Evolutionary conservation across 2,113 vertebrate genomes (phyloP).

Genomic region (Callospermophilus lateralis): DNA sequence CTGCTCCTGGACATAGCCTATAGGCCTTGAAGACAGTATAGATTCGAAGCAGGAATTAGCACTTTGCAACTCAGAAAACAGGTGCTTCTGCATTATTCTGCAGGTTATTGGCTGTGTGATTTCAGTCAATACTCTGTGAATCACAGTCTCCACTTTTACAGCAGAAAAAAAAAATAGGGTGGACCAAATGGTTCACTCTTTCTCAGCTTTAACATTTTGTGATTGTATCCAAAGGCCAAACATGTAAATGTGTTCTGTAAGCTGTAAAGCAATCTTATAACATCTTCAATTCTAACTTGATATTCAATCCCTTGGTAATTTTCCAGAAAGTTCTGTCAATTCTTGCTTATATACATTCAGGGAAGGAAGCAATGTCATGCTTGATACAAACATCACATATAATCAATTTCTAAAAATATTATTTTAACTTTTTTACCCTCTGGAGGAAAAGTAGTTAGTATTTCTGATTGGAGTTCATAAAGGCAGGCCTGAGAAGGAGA

Average conservation of each 20-base stretch:
- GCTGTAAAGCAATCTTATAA: neutral
- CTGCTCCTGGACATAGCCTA: neutral
- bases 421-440: slow-evolving; percentile 32
- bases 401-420: slow-evolving; percentile 30
- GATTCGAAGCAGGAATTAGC: neutral
- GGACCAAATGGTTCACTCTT: neutral
- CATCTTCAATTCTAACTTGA: neutral
- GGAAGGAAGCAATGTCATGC: slow-evolving; percentile 3
- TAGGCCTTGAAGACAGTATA: neutral
- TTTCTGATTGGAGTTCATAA: slow-evolving; percentile 34
- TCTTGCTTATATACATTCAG: neutral
- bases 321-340: neutral
- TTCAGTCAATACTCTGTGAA: neutral
- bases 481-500: neutral
- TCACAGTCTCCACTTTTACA: neutral
- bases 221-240: neutral
- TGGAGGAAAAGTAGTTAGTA: neutral
- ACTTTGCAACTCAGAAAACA: neutral
- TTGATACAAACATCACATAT: slow-evolving; percentile 30
- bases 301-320: neutral
- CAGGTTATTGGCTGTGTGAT: neutral
- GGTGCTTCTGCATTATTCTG: neutral
- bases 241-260: neutral
- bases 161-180: neutral
- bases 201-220: neutral